phyloP scores from a whole-genome alignment of 2,113 vertebrate species.

The Synodontis membranacea region DNA sequence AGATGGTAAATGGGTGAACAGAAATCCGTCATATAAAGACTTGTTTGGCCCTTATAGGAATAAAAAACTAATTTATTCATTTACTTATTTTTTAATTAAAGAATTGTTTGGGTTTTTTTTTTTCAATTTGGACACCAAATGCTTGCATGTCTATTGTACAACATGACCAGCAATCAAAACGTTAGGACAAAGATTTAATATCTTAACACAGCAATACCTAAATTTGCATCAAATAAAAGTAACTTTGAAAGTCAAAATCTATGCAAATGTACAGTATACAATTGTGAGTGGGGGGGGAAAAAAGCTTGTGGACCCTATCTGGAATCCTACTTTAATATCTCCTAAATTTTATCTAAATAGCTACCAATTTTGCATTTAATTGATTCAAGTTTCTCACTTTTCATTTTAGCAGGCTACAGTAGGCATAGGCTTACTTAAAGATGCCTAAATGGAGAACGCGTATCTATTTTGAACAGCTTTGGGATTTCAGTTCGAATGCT shows the following conservation, averaged over 20 bases:
- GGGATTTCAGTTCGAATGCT: background rate
- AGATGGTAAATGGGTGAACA: constrained; percentile 28
- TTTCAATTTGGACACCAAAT: background rate
- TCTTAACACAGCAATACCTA: background rate
- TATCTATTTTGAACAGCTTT: background rate
- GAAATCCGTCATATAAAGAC: background rate
- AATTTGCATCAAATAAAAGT: background rate
- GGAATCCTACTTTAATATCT: background rate
- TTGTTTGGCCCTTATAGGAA: background rate
- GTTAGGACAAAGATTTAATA: background rate
- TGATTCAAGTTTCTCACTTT: background rate
- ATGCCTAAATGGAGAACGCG: background rate
- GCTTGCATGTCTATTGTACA: background rate
- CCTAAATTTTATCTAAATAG: background rate
- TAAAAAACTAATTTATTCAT: background rate
- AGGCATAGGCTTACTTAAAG: background rate
- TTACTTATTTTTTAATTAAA: background rate
- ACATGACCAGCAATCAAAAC: background rate
- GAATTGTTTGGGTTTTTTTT: too few species aligned
- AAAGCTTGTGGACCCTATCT: background rate
- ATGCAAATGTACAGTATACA: background rate
- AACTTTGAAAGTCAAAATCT: background rate
- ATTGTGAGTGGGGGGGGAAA: background rate
- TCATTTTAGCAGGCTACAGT: background rate
- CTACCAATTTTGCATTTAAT: background rate